These are phyloP conservation scores for Lepisosteus oculatus DNA, from an alignment of 2,113 vertebrate genomes.

Conservation along the genomic window DNA sequence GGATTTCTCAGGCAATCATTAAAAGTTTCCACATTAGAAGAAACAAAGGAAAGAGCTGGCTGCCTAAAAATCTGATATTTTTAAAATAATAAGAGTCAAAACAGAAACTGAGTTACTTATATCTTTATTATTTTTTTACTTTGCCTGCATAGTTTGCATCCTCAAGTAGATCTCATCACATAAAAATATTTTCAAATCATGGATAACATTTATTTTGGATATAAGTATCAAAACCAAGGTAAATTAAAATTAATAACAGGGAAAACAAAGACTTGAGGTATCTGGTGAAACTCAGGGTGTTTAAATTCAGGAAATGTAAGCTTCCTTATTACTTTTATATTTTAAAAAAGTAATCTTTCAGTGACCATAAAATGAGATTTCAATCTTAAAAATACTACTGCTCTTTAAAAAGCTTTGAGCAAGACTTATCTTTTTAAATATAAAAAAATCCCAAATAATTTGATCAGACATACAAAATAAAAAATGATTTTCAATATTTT, in stretches of 20 bases:
- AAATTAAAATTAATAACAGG: background rate
- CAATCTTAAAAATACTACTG: slow-evolving; percentile 10
- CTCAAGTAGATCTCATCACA: too few relatives aligned
- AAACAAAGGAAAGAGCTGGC: too few relatives aligned
- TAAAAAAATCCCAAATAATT: slow-evolving; percentile 12
- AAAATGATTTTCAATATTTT: background rate
- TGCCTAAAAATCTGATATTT: too few relatives aligned
- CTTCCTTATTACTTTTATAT: background rate
- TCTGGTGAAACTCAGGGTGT: slow-evolving; percentile 20
- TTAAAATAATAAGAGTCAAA: too few relatives aligned
- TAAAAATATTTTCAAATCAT: too few relatives aligned
- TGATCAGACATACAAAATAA: background rate
- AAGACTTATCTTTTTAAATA: slow-evolving; percentile 4
- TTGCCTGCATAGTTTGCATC: too few relatives aligned
- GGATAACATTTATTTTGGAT: too few relatives aligned
- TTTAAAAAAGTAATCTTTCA: background rate
- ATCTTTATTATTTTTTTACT: too few relatives aligned
- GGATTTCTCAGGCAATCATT: too few relatives aligned
- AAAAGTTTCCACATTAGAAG: too few relatives aligned
- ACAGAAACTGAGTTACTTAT: too few relatives aligned
- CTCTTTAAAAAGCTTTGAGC: slow-evolving; percentile 4
- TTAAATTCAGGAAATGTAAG: background rate
- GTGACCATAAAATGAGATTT: background rate
- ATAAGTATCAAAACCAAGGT: background rate
- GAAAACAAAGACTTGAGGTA: slow-evolving; percentile 23